Conservation (phyloP, 2,113 vertebrate species). For the Synodontis membranacea region DNA sequence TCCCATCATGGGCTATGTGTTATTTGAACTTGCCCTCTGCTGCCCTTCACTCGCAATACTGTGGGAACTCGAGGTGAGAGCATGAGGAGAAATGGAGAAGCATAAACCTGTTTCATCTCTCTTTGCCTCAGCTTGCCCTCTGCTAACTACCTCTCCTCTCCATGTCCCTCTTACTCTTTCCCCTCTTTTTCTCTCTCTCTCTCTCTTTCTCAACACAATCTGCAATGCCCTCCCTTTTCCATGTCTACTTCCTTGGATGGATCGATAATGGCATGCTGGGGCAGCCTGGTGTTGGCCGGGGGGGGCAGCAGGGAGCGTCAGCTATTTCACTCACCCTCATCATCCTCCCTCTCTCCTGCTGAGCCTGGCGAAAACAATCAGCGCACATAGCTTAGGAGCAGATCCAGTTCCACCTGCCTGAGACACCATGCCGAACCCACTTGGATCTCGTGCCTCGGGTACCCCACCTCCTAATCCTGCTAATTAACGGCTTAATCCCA, state of each 20-base stretch:
- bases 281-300: constrained; percentile 73
- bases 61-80: constrained; percentile 74
- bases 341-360: constrained; percentile 61
- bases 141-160: constrained; percentile 33
- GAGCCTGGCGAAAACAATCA: constrained; percentile 82
- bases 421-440: constrained; percentile 80
- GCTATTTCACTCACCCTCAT: constrained; percentile 82
- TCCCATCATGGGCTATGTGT: constrained; percentile 23
- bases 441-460: neutral
- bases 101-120: constrained; percentile 43
- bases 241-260: constrained; percentile 72
- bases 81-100: constrained; percentile 68
- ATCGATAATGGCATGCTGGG: constrained; percentile 81
- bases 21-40: constrained; percentile 46
- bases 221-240: constrained; percentile 70
- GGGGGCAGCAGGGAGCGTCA: constrained; percentile 64
- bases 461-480: neutral
- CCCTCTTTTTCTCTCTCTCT: constrained; percentile 15
- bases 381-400: constrained; percentile 85
- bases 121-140: constrained; percentile 52
- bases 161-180: neutral
- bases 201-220: constrained; percentile 39
- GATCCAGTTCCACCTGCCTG: constrained; percentile 83
- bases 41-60: constrained; percentile 57
- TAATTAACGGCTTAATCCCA: neutral